phyloP scores from a whole-genome alignment of 2,888 invertebrate species.

The Macrosoma leucophasiata region DNA sequence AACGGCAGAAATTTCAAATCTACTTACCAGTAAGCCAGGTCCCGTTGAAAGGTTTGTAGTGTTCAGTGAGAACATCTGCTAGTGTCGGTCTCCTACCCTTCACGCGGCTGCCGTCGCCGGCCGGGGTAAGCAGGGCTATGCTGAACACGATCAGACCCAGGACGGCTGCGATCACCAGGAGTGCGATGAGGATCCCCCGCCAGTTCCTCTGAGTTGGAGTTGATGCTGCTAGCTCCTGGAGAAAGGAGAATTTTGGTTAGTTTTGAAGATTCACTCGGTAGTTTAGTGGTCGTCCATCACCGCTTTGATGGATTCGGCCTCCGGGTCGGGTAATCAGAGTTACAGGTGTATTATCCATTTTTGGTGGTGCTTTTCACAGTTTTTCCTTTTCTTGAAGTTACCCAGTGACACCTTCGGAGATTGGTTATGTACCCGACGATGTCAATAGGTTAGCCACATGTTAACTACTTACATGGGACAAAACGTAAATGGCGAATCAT shows the following conservation, averaged over 20 bases:
- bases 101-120: constrained; percentile 81
- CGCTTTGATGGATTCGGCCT: too few relatives aligned
- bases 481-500: too few relatives aligned
- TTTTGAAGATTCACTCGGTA: too few relatives aligned
- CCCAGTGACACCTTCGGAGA: too few relatives aligned
- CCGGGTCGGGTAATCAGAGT: too few relatives aligned
- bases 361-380: too few relatives aligned
- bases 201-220: constrained; percentile 94
- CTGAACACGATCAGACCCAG: constrained; percentile 93
- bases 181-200: constrained; percentile 94
- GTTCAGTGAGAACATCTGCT: constrained; percentile 78
- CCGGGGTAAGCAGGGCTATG: constrained; percentile 91
- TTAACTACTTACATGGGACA: too few relatives aligned
- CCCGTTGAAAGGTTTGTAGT: constrained; percentile 83
- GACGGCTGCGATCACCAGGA: constrained; percentile 92
- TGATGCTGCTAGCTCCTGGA: constrained; percentile 91
- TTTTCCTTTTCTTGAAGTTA: too few relatives aligned
- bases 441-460: too few relatives aligned
- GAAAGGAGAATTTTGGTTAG: constrained; percentile 32
- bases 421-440: too few relatives aligned
- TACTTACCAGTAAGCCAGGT: constrained; percentile 60
- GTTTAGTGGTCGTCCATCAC: too few relatives aligned
- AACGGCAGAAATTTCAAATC: not conserved
- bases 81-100: constrained; percentile 81
- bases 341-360: too few relatives aligned